phyloP scores from a whole-genome alignment of 2,113 vertebrate species.

The Noturus placidus region DNA sequence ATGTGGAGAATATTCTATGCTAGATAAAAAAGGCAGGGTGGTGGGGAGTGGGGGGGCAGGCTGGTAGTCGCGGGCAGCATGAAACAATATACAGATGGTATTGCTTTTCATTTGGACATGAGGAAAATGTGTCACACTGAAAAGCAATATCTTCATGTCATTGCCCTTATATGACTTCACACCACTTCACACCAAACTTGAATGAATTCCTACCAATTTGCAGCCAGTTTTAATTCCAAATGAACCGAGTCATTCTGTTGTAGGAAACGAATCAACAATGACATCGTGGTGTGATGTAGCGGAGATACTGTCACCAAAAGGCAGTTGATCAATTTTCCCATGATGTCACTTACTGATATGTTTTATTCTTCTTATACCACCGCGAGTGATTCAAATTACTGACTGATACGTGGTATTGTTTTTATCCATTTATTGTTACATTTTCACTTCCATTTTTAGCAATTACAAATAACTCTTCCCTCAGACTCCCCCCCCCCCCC shows the following conservation, averaged over 20 bases:
- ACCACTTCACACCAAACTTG: neutral
- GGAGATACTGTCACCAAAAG: neutral
- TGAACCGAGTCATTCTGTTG: too few species aligned
- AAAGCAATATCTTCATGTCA: neutral
- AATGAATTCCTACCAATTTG: neutral
- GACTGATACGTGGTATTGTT: too few species aligned
- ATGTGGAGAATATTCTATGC: neutral
- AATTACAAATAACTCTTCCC: neutral
- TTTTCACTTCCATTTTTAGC: neutral
- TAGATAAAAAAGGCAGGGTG: too few species aligned
- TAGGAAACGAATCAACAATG: neutral
- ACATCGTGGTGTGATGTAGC: neutral
- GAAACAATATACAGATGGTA: too few species aligned
- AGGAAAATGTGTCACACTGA: too few species aligned
- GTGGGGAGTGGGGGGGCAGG: too few species aligned
- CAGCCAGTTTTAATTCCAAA: neutral
- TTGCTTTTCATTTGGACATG: too few species aligned
- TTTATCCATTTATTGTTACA: neutral
- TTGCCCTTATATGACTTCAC: too few species aligned
- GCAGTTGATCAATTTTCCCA: neutral
- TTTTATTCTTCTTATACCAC: neutral
- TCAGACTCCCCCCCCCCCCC: too few species aligned
- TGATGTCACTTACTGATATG: neutral
- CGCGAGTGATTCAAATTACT: neutral
- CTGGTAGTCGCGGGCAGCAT: too few species aligned